Conservation (phyloP, 2,113 vertebrate genomes). For the Tautogolabrus adspersus region DNA sequence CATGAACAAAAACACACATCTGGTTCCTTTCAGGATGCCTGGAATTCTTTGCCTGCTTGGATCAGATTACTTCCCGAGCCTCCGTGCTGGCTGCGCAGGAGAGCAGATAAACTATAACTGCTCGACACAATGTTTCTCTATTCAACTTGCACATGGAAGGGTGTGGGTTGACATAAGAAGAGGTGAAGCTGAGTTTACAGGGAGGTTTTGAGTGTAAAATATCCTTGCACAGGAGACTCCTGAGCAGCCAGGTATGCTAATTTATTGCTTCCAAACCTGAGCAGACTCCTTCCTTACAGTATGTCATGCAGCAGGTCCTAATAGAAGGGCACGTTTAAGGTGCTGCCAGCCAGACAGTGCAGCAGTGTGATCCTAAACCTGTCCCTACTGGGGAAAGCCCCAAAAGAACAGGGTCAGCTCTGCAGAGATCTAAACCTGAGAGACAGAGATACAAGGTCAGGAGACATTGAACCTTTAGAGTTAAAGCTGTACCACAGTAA, state of each 20-base stretch:
- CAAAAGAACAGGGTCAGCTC: slow-evolving; percentile 16
- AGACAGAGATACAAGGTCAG: slow-evolving; percentile 32
- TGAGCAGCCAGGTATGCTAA: slow-evolving; percentile 33
- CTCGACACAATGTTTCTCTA: slow-evolving; percentile 65
- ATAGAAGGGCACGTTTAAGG: slow-evolving; percentile 7
- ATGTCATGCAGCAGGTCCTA: background rate
- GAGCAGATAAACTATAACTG: slow-evolving; percentile 58
- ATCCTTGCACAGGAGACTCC: slow-evolving; percentile 26
- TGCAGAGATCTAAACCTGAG: slow-evolving; percentile 22
- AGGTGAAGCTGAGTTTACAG: slow-evolving; percentile 56
- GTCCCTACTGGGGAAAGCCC: slow-evolving; percentile 23
- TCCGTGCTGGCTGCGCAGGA: slow-evolving; percentile 60
- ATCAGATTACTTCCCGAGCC: slow-evolving; percentile 71
- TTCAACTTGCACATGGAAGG: slow-evolving; percentile 48
- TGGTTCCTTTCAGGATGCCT: slow-evolving; percentile 78
- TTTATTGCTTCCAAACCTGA: slow-evolving; percentile 17
- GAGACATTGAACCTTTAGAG: slow-evolving; percentile 10
- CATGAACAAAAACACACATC: slow-evolving; percentile 69
- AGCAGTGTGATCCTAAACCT: slow-evolving; percentile 18
- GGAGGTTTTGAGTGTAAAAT: slow-evolving; percentile 10
- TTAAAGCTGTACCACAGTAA: background rate
- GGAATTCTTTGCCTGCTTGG: slow-evolving; percentile 72
- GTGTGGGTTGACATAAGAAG: slow-evolving; percentile 18
- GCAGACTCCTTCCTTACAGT: slow-evolving; percentile 14
- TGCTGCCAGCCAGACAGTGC: slow-evolving; percentile 18